phyloP scores from a whole-genome alignment of 37 sponge, comb jelly and placozoan species.

The Dysidea cf. avara region DNA sequence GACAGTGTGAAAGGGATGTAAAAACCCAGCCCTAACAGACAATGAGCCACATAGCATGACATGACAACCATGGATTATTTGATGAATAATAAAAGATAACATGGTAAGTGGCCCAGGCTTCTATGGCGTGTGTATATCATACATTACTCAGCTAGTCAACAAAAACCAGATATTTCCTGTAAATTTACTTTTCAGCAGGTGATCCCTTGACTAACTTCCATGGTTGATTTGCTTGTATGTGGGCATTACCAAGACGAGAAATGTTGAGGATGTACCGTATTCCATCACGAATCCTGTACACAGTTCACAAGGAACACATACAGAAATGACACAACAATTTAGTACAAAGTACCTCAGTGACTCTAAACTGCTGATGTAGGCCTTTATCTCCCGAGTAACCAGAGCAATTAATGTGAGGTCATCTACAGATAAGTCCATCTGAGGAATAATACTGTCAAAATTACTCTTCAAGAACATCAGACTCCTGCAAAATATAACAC shows the following conservation, averaged over 20 bases:
- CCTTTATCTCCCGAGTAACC: conserved; percentile 69
- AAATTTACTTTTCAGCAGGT: conserved; percentile 59
- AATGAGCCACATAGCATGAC: too few species aligned
- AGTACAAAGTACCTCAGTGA: not conserved
- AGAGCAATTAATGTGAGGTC: conserved; percentile 68
- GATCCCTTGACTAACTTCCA: conserved; percentile 89
- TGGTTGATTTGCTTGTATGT: conserved; percentile 84
- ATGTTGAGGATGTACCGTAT: conserved; percentile 78
- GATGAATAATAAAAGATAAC: too few species aligned
- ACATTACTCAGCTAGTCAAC: too few species aligned
- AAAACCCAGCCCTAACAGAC: too few species aligned
- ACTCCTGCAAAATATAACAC: conserved; percentile 2
- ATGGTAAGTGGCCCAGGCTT: too few species aligned
- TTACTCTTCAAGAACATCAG: conserved; percentile 76
- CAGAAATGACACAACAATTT: not conserved
- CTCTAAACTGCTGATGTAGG: conserved; percentile 76
- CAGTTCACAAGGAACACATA: not conserved
- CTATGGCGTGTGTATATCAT: too few species aligned
- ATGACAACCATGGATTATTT: too few species aligned
- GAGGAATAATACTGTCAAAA: conserved; percentile 49
- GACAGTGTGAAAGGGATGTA: too few species aligned
- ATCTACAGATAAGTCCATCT: conserved; percentile 44
- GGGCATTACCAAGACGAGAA: conserved; percentile 89
- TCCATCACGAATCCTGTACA: conserved; percentile 78
- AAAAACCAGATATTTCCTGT: too few species aligned